Base-by-base conservation (phyloP, 2,888 invertebrate genomes). In the Pomacea canaliculata region DNA sequence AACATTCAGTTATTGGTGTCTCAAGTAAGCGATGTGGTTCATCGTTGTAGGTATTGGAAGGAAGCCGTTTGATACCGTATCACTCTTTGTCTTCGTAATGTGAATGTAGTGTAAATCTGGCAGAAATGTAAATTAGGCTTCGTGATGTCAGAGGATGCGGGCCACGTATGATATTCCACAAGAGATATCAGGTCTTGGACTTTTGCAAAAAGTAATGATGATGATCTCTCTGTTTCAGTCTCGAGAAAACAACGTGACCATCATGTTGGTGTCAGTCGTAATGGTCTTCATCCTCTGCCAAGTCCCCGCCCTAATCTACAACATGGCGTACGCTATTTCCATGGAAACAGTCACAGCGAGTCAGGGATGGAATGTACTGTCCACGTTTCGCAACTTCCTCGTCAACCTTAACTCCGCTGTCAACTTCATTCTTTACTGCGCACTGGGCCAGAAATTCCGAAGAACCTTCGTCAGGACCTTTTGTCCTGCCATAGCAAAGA, bases 341-440 rank as follows among this genome's bases (percentile, higher is more conserved):
- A 92, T 93, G 82, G 94, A 94, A 85, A 83, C 85, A 9, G 83
- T 89, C 18, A 81, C 81, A 88, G 93, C 94, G 62, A 81, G 79
- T n/a, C 84, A 87, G 37, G 96, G 96, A 89, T 89, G 88, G 87
- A 78, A 80, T 60, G 79, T 89, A 19, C 78, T 90, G 16, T 89
- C 89, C n/a, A 81, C 83, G 1, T 70, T 89, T 46, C 79, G 90
- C 18, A 98, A 99, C 92, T 93, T 98, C 76, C 93, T 98, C 81
- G 97, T 99, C 76, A 98, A 97, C 81, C 94, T 98, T 90, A 99
- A 99, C 92, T 97, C 97, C 88, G 97, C 97, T 89, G 96, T 98
- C 80, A 99, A 99, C 92, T 98, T 99, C 91, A 94, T 99, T 82
- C 97, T 99, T 86, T 99, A 99, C 92, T 97, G 98, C 83, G 97